Percentiles rank a stretch among this genome's conserved stretches.
Evolutionary conservation across 2,888 invertebrate genomes (phyloP).

Genomic region (Sarcophaga carnaria): DNA sequence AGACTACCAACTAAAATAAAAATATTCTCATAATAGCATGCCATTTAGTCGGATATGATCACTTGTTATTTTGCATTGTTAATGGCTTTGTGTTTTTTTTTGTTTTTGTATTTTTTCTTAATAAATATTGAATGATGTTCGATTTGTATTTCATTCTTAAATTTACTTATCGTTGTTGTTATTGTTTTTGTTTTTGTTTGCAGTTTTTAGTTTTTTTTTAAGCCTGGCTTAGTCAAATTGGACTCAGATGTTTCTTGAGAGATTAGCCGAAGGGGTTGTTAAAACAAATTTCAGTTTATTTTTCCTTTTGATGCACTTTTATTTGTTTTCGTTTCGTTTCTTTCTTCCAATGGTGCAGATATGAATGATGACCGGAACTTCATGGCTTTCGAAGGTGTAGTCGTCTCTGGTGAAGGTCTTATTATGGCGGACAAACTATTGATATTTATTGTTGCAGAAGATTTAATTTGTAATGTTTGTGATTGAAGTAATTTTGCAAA

Average conservation of each 20-base stretch:
- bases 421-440: neutral
- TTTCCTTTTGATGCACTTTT: slow-evolving; percentile 5
- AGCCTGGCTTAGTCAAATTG: slow-evolving; percentile 67
- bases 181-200: slow-evolving; percentile 5
- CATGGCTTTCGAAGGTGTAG: slow-evolving; percentile 11
- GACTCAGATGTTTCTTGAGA: slow-evolving; percentile 70
- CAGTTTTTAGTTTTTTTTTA: slow-evolving; percentile 31
- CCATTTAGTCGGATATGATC: too few relatives aligned
- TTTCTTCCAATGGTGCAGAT: slow-evolving; percentile 29
- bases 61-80: too few relatives aligned
- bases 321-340: neutral
- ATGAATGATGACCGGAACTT: slow-evolving; percentile 65
- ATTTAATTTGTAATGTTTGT: too few relatives aligned
- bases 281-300: slow-evolving; percentile 54
- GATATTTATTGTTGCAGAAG: neutral
- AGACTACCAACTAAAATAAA: too few relatives aligned
- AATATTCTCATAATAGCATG: too few relatives aligned
- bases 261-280: slow-evolving; percentile 71
- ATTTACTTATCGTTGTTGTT: slow-evolving; percentile 22
- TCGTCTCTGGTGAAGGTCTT: neutral
- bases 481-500: too few relatives aligned
- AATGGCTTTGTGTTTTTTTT: neutral
- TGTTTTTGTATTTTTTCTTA: slow-evolving; percentile 1
- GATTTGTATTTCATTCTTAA: slow-evolving; percentile 61
- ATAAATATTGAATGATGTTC: slow-evolving; percentile 63